Evolutionary conservation across 2,888 invertebrate genomes (phyloP), one percentile per base, ranked within the genome.

Genomic region (Tortricodes alternella): DNA sequence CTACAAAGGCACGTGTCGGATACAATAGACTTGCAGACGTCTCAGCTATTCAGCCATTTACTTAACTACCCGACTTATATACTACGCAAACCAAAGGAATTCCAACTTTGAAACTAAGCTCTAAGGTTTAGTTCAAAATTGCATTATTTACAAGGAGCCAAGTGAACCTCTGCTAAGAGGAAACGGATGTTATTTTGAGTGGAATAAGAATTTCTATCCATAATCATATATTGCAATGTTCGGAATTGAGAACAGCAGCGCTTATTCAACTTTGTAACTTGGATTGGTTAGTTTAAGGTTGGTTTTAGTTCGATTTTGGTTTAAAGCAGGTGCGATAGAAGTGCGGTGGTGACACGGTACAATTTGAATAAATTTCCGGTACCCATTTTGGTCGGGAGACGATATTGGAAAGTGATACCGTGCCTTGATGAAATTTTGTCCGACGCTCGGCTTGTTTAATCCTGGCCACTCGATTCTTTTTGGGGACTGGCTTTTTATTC

Each of bases 301-400:
- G 23, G 37, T 62, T 76, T 27, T 6, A 27, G 41, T 24, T 24
- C 15, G 16, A 11, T 24, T 78, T 73, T 4, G 37, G 1, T 15
- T 61, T 67, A 79, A 80, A 78, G 74, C 84, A 87, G 82, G 83
- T 85, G 83, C 68, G 76, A 80, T 77, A 73, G 65, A 69, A 72
- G 69, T 72, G 76, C 66, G 78, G 83, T 72, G 78, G 80, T 78
- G 83, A 86, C 85, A 87, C 65, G 78, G 73, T 64, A 74, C 86
- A 89, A 87, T 91, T 90, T 91, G 89, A 90, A 91, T 89, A 89
- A 81, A 89, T 89, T 91, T 85, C 78, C 67, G 70, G 65, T 50
- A 61, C 66, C 67, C 70, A 68, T 73, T 71, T 76, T 72, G 76
- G 78, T 75, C 74, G 81, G 83, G 78, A 55, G 71, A 72, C 60